Evolutionary conservation across 2,888 invertebrate species (phyloP), one percentile per base, ranked within the genome.

Genomic region (Aelia acuminata): DNA sequence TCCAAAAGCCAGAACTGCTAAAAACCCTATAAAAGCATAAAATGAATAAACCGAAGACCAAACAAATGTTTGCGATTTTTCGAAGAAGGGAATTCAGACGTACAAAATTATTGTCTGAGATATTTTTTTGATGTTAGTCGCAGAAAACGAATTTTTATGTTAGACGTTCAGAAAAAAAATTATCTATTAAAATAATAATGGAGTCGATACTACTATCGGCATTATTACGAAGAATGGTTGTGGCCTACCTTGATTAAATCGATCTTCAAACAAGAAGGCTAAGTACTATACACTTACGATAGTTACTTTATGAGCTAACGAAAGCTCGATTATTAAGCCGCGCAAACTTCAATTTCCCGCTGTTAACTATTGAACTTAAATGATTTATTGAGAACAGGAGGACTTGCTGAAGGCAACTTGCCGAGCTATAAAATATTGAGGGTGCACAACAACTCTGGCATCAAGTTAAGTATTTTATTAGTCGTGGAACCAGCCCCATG

Each of bases 381-480:
- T 70, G 35, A 70, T 70, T 70, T 70, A 70, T 70, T 3, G 20
- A 0, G 31, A 18, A 20, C 63, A 43, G 10, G 43, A 70, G 63
- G 63, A 70, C 63, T 70, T 10, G 63, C 63, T 11, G 63, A 20
- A 70, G 5, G 18, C 18, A 70, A 70, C 63, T 70, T 70, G 63
- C 31, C 63, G 18, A 31, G 18, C 63, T 35, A 70, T 70, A 70
- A 70, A 70, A 70, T 70, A 70, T 70, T 70, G 63, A 70, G 63
- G 35, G 31, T 70, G 63, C 63, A 35, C 63, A 70, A 70, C 63
- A 70, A 70, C 63, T 26, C 35, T 31, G 63, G 63, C 31, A 35
- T 70, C 31, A 20, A 35, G 31, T 70, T 70, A 70, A 70, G 63
- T 70, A 35, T 70, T 70, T 70, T 70, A 70, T 70, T 70, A 70